phyloP scores from a whole-genome alignment of 2,888 invertebrate genomes.

The Drosophila melanosoma region DNA sequence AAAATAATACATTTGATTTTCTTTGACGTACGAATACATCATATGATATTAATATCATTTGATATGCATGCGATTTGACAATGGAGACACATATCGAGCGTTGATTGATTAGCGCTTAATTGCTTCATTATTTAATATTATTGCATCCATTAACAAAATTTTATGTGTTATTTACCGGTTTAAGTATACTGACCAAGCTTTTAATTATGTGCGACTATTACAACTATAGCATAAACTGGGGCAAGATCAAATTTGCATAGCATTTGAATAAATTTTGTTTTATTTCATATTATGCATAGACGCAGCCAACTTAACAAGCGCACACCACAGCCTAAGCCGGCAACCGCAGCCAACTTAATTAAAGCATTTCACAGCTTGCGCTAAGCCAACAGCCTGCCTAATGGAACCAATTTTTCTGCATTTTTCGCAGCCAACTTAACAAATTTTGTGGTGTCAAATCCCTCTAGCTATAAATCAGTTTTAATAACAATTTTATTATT shows the following conservation, averaged over 20 bases:
- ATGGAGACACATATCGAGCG: constrained; percentile 5
- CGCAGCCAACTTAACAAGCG: constrained; percentile 12
- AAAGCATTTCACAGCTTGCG: neutral
- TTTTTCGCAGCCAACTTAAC: constrained; percentile 10
- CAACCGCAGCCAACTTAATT: constrained; percentile 18
- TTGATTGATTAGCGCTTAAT: constrained; percentile 35
- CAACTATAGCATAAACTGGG: neutral
- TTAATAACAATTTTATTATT: neutral
- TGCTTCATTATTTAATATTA: constrained; percentile 17
- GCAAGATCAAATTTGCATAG: neutral
- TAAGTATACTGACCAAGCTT: neutral
- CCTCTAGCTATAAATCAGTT: neutral
- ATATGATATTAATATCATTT: constrained; percentile 36
- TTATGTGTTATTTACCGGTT: constrained; percentile 10
- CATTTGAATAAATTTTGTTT: neutral
- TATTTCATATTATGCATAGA: neutral
- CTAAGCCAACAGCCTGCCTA: neutral
- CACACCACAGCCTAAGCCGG: neutral
- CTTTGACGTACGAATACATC: constrained; percentile 32
- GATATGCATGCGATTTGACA: constrained; percentile 25
- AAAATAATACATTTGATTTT: constrained; percentile 13
- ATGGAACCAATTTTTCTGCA: neutral
- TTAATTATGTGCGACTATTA: neutral
- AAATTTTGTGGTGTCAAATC: neutral
- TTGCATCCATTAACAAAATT: neutral